Conservation (phyloP, 2,888 invertebrate genomes). For the Hedychridium roseum region DNA sequence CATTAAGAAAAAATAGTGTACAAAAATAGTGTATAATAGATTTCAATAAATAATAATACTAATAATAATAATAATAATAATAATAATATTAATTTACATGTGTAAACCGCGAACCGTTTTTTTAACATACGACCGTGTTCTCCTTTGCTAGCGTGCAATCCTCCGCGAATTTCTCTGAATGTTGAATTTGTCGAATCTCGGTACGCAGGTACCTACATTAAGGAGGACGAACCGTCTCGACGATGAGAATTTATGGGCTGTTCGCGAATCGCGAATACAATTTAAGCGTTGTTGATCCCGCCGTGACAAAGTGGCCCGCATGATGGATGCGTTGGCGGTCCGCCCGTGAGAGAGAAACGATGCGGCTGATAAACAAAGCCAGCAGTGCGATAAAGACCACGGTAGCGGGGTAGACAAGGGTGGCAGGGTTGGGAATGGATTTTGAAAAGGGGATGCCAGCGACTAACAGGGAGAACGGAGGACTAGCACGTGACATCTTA, state of each 20-base stretch:
- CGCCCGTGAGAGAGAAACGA: slow-evolving; percentile 23
- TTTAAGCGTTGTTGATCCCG: slow-evolving; percentile 54
- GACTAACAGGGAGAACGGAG: slow-evolving; percentile 7
- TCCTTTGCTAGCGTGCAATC: too few relatives aligned
- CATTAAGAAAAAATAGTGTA: too few relatives aligned
- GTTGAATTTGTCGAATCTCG: slow-evolving; percentile 3
- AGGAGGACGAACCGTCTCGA: slow-evolving; percentile 40
- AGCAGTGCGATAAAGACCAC: not conserved
- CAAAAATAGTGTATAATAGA: too few relatives aligned
- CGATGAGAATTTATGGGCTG: slow-evolving; percentile 48
- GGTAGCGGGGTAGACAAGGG: slow-evolving; percentile 11
- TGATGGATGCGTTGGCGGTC: slow-evolving; percentile 51
- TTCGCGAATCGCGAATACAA: slow-evolving; percentile 54
- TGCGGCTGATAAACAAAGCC: slow-evolving; percentile 6
- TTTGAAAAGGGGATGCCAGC: slow-evolving; percentile 12
- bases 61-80: too few relatives aligned
- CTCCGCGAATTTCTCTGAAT: too few relatives aligned
- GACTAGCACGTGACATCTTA: slow-evolving; percentile 44
- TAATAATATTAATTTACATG: too few relatives aligned
- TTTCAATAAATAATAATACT: too few relatives aligned
- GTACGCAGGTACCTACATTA: slow-evolving; percentile 20
- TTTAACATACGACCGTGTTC: too few relatives aligned
- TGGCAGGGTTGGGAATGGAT: slow-evolving; percentile 18
- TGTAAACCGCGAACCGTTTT: too few relatives aligned
- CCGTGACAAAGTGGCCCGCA: slow-evolving; percentile 54